These are phyloP conservation scores for Champsocephalus esox DNA, from an alignment of 2,797 vertebrate genomes.

Conservation along the genomic window DNA sequence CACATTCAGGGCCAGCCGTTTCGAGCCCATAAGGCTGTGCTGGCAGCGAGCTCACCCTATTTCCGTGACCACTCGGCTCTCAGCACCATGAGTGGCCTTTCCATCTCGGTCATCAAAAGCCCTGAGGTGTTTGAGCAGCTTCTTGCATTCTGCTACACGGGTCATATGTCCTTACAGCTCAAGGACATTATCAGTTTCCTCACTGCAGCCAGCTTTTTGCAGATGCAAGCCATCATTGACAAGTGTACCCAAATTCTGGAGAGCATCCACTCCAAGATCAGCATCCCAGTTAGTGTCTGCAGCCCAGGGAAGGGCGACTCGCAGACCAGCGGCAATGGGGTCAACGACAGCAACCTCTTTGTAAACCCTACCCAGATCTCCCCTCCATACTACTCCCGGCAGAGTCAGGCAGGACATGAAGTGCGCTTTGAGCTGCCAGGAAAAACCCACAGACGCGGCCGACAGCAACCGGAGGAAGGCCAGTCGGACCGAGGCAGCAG, in stretches of 20 bases:
- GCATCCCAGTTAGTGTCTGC: conserved; percentile 86
- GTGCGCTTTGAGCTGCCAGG: conserved; percentile 82
- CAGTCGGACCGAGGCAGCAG: conserved; percentile 97
- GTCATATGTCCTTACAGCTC: conserved; percentile 97
- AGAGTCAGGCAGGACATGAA: conserved; percentile 82
- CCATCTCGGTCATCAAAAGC: conserved; percentile 98
- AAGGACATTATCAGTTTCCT: conserved; percentile 98
- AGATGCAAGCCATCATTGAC: conserved; percentile 99
- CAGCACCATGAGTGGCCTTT: conserved; percentile 98
- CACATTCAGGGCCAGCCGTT: conserved; percentile 99
- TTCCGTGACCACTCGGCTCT: conserved; percentile 98
- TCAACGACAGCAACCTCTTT: conserved; percentile 93
- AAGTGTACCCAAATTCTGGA: conserved; percentile 98
- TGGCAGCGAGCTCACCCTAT: conserved; percentile 97
- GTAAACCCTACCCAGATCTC: conserved; percentile 97
- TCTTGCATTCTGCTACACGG: conserved; percentile 98
- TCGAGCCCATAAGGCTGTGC: conserved; percentile 96
- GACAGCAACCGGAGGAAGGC: conserved; percentile 91
- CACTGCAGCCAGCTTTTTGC: conserved; percentile 97
- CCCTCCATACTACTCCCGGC: conserved; percentile 93
- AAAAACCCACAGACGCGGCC: conserved; percentile 73
- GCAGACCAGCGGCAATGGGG: conserved; percentile 87
- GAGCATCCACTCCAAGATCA: conserved; percentile 98
- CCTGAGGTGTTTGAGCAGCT: conserved; percentile 98
- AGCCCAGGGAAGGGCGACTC: conserved; percentile 88